Conservation (phyloP, 2,888 invertebrate species). For the Rhaphigaster nebulosa region DNA sequence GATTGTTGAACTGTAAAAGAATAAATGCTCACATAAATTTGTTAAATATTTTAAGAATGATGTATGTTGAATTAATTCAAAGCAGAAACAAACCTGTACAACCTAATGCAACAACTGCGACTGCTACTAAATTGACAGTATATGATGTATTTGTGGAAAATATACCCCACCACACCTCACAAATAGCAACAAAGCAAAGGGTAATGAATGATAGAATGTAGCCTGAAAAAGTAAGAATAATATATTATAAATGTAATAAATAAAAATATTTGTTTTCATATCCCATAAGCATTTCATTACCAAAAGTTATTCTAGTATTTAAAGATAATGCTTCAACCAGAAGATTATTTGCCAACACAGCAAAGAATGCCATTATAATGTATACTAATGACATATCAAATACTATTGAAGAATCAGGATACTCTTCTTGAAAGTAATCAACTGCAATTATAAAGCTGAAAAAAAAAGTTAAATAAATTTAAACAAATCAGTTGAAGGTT, state of each 20-base stretch:
- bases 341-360: conserved; percentile 88
- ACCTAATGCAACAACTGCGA: conserved; percentile 88
- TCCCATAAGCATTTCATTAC: conserved; percentile 70
- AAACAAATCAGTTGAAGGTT: not conserved
- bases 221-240: conserved; percentile 71
- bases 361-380: conserved; percentile 89
- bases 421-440: conserved; percentile 90
- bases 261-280: not conserved
- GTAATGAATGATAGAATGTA: conserved; percentile 86
- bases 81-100: conserved; percentile 76
- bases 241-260: not conserved
- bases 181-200: conserved; percentile 85
- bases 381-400: conserved; percentile 95
- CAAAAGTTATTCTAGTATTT: conserved; percentile 88
- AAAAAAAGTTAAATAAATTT: conserved; percentile 62
- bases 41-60: not conserved
- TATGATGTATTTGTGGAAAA: conserved; percentile 86
- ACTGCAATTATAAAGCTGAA: conserved; percentile 92
- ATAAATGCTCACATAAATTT: conserved; percentile 23
- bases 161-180: conserved; percentile 89
- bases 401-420: conserved; percentile 87
- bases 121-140: conserved; percentile 84
- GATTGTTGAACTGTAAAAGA: conserved; percentile 83
- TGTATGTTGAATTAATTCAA: conserved; percentile 60
- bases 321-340: conserved; percentile 86